Conservation (phyloP, 2,797 vertebrate species). For the Enteromius anoplus region DNA sequence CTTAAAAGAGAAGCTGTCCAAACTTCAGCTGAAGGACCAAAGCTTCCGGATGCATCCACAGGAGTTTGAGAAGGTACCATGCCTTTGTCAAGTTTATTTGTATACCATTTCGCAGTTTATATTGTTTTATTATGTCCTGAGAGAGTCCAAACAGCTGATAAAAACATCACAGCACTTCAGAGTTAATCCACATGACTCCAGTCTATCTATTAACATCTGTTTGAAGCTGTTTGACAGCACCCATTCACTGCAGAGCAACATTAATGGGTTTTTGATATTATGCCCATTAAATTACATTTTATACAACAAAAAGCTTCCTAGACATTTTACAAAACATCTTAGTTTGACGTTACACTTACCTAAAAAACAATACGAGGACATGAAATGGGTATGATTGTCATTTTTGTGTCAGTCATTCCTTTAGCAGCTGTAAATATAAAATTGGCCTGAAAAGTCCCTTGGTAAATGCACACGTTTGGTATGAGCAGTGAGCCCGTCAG, state of each 20-base stretch:
- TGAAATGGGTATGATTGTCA: background rate
- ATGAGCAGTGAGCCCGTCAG: constrained; percentile 39
- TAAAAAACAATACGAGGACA: background rate
- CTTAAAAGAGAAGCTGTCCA: constrained; percentile 69
- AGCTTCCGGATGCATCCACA: constrained; percentile 76
- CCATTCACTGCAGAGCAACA: no score
- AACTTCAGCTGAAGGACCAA: constrained; percentile 49
- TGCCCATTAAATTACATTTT: background rate
- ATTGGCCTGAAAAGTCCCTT: constrained; percentile 42
- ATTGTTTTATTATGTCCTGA: background rate
- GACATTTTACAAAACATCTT: background rate
- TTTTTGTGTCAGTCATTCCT: background rate
- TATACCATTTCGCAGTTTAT: background rate
- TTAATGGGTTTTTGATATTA: background rate
- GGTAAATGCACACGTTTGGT: constrained; percentile 4
- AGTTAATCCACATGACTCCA: background rate
- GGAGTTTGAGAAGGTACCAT: constrained; percentile 87
- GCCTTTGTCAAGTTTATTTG: constrained; percentile 1
- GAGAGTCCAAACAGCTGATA: background rate
- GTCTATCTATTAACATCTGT: background rate
- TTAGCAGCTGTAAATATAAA: background rate
- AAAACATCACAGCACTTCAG: background rate
- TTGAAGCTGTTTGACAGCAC: no score
- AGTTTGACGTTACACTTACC: background rate
- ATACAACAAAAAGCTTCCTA: background rate